phyloP scores from a whole-genome alignment of 2,888 invertebrate species.

The Molanna angustata region DNA sequence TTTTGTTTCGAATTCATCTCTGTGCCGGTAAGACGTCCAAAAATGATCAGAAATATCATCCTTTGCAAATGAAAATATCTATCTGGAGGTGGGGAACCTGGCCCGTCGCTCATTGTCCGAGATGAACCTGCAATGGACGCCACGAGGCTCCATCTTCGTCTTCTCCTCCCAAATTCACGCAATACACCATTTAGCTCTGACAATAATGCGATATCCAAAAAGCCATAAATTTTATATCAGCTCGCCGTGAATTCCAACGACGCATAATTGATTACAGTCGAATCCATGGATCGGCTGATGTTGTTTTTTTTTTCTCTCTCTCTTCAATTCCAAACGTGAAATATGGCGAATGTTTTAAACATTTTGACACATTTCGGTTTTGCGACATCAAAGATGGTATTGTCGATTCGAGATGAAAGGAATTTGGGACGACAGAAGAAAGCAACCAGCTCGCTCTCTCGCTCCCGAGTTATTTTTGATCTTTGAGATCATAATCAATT shows the following conservation, averaged over 20 bases:
- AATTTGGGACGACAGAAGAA: no score
- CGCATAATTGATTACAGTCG: slow-evolving; percentile 28
- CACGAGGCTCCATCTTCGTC: slow-evolving; percentile 19
- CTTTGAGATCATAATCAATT: slow-evolving; percentile 17
- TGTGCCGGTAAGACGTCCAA: no score
- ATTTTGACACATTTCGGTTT: slow-evolving; percentile 32
- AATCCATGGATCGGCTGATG: slow-evolving; percentile 19
- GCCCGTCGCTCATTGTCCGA: slow-evolving; percentile 18
- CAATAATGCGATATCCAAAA: slow-evolving; percentile 19
- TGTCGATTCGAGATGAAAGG: no score
- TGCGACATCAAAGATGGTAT: slow-evolving; percentile 11
- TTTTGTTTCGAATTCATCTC: no score
- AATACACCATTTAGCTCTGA: slow-evolving; percentile 18
- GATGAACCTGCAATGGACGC: slow-evolving; percentile 18
- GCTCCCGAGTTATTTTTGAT: no score
- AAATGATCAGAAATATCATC: no score
- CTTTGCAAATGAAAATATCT: no score
- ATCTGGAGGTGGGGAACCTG: no score
- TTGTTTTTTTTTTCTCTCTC: no score
- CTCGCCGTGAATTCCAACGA: slow-evolving; percentile 21
- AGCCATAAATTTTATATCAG: slow-evolving; percentile 28
- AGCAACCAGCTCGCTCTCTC: no score
- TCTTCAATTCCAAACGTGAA: slow-evolving; percentile 15
- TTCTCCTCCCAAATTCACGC: slow-evolving; percentile 24
- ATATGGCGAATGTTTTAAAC: slow-evolving; percentile 29